Evolutionary conservation across 2,888 invertebrate species (phyloP).

Genomic region (Anthrax anthrax): DNA sequence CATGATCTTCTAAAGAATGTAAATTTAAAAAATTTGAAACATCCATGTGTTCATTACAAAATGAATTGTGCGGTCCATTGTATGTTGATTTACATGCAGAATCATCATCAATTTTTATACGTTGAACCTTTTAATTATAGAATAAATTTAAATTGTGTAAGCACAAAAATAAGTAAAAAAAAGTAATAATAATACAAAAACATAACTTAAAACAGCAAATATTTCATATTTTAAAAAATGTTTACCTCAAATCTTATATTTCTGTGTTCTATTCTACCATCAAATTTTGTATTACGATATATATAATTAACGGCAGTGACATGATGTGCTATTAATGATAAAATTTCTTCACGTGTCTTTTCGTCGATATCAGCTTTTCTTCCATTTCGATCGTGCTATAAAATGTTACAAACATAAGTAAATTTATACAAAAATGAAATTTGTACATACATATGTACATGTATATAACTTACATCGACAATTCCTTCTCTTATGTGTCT

Average conservation of each 20-base stretch:
- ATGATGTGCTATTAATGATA: constrained; percentile 94
- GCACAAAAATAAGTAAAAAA: constrained; percentile 1
- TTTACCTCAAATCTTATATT: constrained; percentile 95
- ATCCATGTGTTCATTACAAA: constrained; percentile 94
- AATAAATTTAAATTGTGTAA: no score
- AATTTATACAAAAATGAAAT: no score
- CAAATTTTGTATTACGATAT: constrained; percentile 87
- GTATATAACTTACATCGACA: constrained; percentile 49
- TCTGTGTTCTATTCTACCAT: constrained; percentile 76
- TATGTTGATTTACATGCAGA: constrained; percentile 50
- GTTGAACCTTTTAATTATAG: constrained; percentile 23
- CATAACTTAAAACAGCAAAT: neutral
- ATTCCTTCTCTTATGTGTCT: constrained; percentile 75
- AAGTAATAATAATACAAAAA: neutral
- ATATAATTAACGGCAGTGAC: constrained; percentile 97
- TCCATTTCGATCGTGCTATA: constrained; percentile 55
- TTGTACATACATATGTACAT: no score
- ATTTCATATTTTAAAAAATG: constrained; percentile 1
- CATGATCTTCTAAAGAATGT: constrained; percentile 92
- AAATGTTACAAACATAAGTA: constrained; percentile 3
- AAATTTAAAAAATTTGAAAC: constrained; percentile 97
- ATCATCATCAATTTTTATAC: constrained; percentile 79
- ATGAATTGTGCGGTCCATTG: constrained; percentile 65
- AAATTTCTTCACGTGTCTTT: constrained; percentile 92
- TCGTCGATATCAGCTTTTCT: constrained; percentile 57